Conservation (phyloP, 2,888 invertebrate genomes). For the Andrena minutula region DNA sequence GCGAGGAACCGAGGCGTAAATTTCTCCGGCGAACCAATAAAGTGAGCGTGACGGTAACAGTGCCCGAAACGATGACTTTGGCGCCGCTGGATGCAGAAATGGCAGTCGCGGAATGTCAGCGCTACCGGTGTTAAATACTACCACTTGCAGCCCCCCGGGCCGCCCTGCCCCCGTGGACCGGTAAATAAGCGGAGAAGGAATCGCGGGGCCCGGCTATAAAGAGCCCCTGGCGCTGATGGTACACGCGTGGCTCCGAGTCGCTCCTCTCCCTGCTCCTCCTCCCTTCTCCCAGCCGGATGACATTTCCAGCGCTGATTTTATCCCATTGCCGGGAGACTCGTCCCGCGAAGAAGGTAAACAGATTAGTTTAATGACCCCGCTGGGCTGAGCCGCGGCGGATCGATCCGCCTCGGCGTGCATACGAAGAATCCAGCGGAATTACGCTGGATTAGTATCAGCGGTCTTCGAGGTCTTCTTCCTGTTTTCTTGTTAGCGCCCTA, state of each 20-base stretch:
- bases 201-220: background rate
- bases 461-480: constrained; percentile 24
- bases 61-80: constrained; percentile 55
- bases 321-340: background rate
- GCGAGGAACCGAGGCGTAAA: constrained; percentile 37
- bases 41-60: constrained; percentile 48
- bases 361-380: constrained; percentile 51
- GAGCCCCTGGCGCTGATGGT: background rate
- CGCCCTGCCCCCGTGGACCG: background rate
- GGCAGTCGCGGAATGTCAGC: constrained; percentile 67
- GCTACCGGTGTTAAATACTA: constrained; percentile 60
- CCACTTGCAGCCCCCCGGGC: constrained; percentile 2
- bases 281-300: background rate
- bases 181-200: constrained; percentile 34
- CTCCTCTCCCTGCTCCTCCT: background rate
- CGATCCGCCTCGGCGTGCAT: too few relatives aligned
- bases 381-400: constrained; percentile 10
- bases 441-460: constrained; percentile 41
- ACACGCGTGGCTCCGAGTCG: constrained; percentile 11
- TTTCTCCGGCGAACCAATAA: constrained; percentile 49
- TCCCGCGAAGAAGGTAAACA: constrained; percentile 54
- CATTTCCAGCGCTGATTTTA: constrained; percentile 2
- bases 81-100: constrained; percentile 66
- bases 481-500: constrained; percentile 41
- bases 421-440: constrained; percentile 46